Base-by-base conservation (phyloP, 92 coral and sea anemone genomes). In the Palythoa grandiflora region DNA sequence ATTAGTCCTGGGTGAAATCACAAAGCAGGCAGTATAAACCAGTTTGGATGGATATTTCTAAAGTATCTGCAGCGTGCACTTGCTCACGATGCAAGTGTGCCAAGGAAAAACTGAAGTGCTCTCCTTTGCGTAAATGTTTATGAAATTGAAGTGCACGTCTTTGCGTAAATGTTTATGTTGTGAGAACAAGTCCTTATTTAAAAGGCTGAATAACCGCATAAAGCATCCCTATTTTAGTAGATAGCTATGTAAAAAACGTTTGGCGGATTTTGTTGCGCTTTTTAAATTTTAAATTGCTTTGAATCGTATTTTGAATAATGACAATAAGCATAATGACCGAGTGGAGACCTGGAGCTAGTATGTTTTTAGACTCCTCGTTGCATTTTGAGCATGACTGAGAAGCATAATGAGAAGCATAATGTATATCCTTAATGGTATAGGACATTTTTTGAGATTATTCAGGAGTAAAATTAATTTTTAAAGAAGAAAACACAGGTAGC, bases 71-170 rank as follows among this genome's bases (percentile, higher is more conserved):
- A 38, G 35, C 87, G 44, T 87, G 88, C 74, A 73, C 71, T 52
- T 85, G 89, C 86, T 17, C 88, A 5, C 79, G 50, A 19, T 91
- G 93, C 84, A 91, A 91, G 84, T 88, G 93, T 55, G 91, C 65
- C 21, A 87, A 83, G 73, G 68, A 65, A 73, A 83, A 59, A 76
- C 61, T 28, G 28, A 28, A 28, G 28, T 28, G 28, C 28, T 28
- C 28, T 28, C 28, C 28, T 28, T 28, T 28, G 28, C 28, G 28
- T 28, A 28, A 28, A 28, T 28, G 28, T 28, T 28, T 28, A 28
- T 28, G 28, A 28, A 28, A 28, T 28, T 87, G 61, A 61, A 83
- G 55, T 88, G 93, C 83, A 81, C 89, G 47, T 83, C 93, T 38
- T 87, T 87, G 40, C 87, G 91, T 75, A 75, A 83, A 55, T 87